Conservation (phyloP, 1,140 invertebrate genomes). For the Chlorops oryzae region DNA sequence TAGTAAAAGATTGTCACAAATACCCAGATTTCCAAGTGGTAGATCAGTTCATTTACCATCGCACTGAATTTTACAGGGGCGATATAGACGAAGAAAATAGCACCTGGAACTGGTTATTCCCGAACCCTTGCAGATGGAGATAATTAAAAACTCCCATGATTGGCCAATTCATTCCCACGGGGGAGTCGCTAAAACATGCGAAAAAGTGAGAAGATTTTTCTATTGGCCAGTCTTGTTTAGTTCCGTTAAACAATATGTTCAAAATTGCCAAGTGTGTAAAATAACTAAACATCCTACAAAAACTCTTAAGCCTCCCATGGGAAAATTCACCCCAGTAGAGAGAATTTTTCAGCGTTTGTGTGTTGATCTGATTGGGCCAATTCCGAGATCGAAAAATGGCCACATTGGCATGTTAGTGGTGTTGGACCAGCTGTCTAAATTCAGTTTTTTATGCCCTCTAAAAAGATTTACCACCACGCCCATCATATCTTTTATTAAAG, state of each 20-base stretch:
- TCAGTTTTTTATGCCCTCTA: not conserved
- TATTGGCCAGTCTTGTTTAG: not conserved
- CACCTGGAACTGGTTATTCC: slow-evolving; percentile 1
- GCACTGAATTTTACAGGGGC: not conserved
- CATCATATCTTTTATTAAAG: not conserved
- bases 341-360: slow-evolving; percentile 2
- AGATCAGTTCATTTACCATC: not conserved
- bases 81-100: not conserved
- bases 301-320: not conserved
- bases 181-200: slow-evolving; percentile 1
- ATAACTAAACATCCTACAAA: not conserved
- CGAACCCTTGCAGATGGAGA: not conserved
- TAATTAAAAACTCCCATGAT: not conserved
- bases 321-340: not conserved
- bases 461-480: not conserved
- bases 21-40: not conserved
- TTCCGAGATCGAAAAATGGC: not conserved
- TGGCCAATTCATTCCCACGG: not conserved
- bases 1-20: not conserved
- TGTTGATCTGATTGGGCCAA: not conserved
- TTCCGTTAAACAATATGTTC: slow-evolving; percentile 1
- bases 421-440: slow-evolving; percentile 8
- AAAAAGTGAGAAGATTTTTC: not conserved
- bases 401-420: slow-evolving; percentile 4
- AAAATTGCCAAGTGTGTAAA: not conserved